A percentile compares a stretch with the other conserved stretches of the same genome.
Evolutionary conservation across 2,113 vertebrate genomes (phyloP).

Genomic region (Oreocharis arfaki): DNA sequence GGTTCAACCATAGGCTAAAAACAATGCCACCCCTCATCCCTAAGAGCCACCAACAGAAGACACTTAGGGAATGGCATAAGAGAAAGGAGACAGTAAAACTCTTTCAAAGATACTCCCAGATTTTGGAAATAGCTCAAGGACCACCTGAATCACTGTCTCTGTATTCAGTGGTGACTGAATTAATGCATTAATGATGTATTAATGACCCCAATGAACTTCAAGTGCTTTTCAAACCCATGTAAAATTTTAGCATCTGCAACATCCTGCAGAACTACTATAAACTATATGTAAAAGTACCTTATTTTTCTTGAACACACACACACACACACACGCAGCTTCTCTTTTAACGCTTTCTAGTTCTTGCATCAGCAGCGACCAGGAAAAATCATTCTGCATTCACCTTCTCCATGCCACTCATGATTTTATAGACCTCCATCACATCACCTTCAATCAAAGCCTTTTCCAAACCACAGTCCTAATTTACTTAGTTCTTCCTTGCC

Average conservation of each 20-base stretch:
- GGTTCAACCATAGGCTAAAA: not conserved
- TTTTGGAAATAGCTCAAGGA: not conserved
- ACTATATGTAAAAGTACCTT: not conserved
- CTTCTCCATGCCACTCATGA: not conserved
- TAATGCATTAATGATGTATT: not conserved
- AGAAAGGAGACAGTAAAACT: not conserved
- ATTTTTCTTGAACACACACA: not conserved
- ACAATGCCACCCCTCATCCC: not conserved
- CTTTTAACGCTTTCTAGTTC: not conserved
- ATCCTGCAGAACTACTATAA: not conserved
- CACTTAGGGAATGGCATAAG: not conserved
- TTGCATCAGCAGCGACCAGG: not conserved
- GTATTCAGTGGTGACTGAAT: not conserved
- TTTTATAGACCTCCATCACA: not conserved
- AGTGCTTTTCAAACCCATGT: not conserved
- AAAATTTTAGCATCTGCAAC: not conserved
- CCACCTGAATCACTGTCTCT: not conserved
- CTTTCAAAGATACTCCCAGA: not conserved
- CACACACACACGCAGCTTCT: not conserved
- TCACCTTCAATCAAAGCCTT: conserved; percentile 3
- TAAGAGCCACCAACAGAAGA: not conserved
- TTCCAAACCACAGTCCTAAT: not conserved
- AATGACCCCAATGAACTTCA: not conserved
- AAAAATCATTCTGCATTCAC: not conserved
- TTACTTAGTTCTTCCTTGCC: not conserved